Conservation (phyloP, 2,888 invertebrate species). For the Drosophila meridiana region DNA sequence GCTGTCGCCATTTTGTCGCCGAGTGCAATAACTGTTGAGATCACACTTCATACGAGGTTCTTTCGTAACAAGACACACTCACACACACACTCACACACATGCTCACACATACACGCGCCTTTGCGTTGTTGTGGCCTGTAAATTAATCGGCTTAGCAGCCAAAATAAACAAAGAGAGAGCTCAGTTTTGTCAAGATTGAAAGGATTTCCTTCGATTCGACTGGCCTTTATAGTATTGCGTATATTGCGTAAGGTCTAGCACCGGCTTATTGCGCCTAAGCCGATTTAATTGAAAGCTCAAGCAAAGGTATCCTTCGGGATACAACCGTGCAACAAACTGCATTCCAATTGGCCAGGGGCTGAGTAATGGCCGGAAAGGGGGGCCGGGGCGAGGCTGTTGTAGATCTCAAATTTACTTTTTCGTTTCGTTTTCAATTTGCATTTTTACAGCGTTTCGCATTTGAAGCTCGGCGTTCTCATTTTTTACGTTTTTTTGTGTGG, state of each 20-base stretch:
- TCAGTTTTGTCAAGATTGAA: constrained; percentile 24
- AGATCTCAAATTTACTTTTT: constrained; percentile 70
- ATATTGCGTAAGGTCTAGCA: constrained; percentile 17
- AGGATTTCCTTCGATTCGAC: constrained; percentile 16
- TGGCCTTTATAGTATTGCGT: constrained; percentile 8
- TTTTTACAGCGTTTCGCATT: constrained; percentile 66
- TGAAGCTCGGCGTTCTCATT: constrained; percentile 3
- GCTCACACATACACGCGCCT: background rate
- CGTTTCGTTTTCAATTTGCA: constrained; percentile 72
- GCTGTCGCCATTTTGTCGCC: constrained; percentile 57
- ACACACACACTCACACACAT: background rate
- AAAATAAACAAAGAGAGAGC: constrained; percentile 22
- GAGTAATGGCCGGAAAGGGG: constrained; percentile 1
- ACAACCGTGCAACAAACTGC: constrained; percentile 30
- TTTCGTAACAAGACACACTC: constrained; percentile 26
- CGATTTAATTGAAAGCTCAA: constrained; percentile 68
- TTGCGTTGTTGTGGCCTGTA: constrained; percentile 33
- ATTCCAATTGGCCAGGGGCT: constrained; percentile 20
- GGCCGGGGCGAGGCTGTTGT: background rate
- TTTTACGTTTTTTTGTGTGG: background rate
- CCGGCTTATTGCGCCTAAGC: constrained; percentile 43
- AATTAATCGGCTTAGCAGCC: constrained; percentile 69
- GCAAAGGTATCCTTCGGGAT: constrained; percentile 14
- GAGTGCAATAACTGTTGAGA: constrained; percentile 68
- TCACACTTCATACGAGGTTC: constrained; percentile 58